These are phyloP conservation scores for Chelonia mydas DNA, from an alignment of 2,797 vertebrate genomes.

Conservation along the genomic window DNA sequence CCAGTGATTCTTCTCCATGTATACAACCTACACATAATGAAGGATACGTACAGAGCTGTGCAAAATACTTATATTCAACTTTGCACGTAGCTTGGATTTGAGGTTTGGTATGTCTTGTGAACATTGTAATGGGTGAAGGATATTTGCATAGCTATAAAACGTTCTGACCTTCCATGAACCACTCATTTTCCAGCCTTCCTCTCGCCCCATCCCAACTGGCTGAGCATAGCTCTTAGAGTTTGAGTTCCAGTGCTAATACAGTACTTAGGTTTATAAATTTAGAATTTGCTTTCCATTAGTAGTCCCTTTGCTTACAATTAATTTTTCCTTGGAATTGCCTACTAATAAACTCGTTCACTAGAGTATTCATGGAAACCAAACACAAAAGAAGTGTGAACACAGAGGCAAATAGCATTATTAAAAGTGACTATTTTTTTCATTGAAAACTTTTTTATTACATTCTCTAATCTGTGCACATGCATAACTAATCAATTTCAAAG, in stretches of 20 bases:
- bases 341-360: not conserved
- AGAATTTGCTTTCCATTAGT: not conserved
- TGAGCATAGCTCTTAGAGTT: not conserved
- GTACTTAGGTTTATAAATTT: not conserved
- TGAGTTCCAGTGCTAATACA: not conserved
- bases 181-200: not conserved
- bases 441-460: not conserved
- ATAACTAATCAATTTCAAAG: not conserved
- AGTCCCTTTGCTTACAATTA: not conserved
- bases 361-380: conserved; percentile 9
- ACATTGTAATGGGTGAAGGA: rapidly evolving
- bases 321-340: not conserved
- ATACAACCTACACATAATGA: not conserved
- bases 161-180: not conserved
- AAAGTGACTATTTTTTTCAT: not conserved
- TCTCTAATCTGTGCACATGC: conserved; percentile 8
- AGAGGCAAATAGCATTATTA: not conserved
- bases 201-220: not conserved
- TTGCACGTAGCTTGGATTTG: not conserved
- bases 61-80: not conserved
- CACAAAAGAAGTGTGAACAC: not conserved
- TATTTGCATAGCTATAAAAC: not conserved
- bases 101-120: not conserved
- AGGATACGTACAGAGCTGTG: not conserved
- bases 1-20: not conserved